Base-by-base conservation (phyloP, 2,797 vertebrate genomes). In the Caiman crocodilus region DNA sequence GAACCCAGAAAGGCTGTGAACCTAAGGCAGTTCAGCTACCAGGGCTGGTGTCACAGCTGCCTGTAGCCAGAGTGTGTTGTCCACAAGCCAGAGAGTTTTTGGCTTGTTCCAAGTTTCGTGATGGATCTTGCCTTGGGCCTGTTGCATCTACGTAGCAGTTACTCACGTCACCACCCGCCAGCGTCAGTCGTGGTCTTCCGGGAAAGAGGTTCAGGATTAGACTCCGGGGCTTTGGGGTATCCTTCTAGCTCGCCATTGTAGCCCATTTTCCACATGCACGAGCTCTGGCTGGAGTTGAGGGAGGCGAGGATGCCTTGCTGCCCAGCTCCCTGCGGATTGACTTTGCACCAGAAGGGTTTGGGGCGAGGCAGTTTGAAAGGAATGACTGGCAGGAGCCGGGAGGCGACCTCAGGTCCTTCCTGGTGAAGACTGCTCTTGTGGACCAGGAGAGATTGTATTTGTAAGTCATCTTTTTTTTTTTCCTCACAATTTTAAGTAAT, bases 281-380 rank as follows among this genome's bases (percentile, higher is more conserved):
- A 14, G 21, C 21, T 25, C 8, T 35, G 32, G 13, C 69, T 15
- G 42, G 69, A 71, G 15, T 71, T 25, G 4, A 42, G 67, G 32
- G 12, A 35, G 21, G 21, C 14, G 69, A 35, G 69, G 32, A 32
- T 69, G 94, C 92, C 96, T 94, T 84, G 95, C 95, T 50, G 10
- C 42, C 42, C 42, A 50, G 42, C 42, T 50, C 42, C 42, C 42
- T 50, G 42, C 8, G 94, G 95, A 92, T 90, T 91, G 89, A 64
- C 0, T 1, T 87, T 30, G 74, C 0, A 35, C 76, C 95, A 94
- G 94, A 90, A 93, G 96, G 96, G 76, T 82, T 0, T 56, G 76
- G 89, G 91, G 95, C 95, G 94, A 94, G 90, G 84, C 82, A 1
- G 5, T 35, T 76, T 84, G 88, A 73, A 76, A 90, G 84, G 94